Conservation (phyloP, 1,140 invertebrate species). For the Hermatobates lingyangjiaoensis region DNA sequence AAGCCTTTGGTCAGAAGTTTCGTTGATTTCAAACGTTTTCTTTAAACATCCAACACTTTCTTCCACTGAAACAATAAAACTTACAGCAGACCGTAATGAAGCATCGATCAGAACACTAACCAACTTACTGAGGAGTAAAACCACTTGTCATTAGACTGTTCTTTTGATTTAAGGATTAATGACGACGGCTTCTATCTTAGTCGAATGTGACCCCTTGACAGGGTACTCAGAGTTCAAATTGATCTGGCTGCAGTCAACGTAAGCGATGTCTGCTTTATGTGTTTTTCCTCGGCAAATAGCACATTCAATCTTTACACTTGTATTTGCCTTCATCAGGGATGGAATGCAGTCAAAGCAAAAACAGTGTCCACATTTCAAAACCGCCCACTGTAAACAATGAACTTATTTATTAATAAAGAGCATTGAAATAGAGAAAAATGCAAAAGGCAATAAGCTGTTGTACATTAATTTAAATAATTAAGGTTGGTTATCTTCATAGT, state of each 20-base stretch:
- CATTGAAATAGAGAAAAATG: too few relatives aligned
- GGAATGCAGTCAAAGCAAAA: slow-evolving; percentile 43
- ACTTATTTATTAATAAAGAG: too few relatives aligned
- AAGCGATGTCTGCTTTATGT: slow-evolving; percentile 32
- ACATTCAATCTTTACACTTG: slow-evolving; percentile 26
- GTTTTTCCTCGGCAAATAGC: slow-evolving; percentile 43
- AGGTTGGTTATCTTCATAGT: too few relatives aligned
- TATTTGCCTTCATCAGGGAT: slow-evolving; percentile 14
- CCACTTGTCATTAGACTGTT: too few relatives aligned
- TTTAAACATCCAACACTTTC: slow-evolving; percentile 38
- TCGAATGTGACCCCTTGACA: slow-evolving; percentile 40
- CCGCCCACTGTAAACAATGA: slow-evolving; percentile 42
- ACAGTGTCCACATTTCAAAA: slow-evolving; percentile 46
- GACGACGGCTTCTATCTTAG: slow-evolving; percentile 51
- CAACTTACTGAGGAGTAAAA: too few relatives aligned
- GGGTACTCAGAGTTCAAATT: too few relatives aligned
- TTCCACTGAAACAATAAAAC: slow-evolving; percentile 32
- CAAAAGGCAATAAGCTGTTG: too few relatives aligned
- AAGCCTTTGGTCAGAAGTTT: slow-evolving; percentile 28
- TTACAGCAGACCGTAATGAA: too few relatives aligned
- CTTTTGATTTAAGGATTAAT: slow-evolving; percentile 31
- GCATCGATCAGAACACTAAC: too few relatives aligned
- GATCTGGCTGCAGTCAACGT: slow-evolving; percentile 29
- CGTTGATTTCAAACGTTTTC: slow-evolving; percentile 37
- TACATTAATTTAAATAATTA: too few relatives aligned